phyloP scores from a whole-genome alignment of 2,113 vertebrate genomes.

The Psophia crepitans region DNA sequence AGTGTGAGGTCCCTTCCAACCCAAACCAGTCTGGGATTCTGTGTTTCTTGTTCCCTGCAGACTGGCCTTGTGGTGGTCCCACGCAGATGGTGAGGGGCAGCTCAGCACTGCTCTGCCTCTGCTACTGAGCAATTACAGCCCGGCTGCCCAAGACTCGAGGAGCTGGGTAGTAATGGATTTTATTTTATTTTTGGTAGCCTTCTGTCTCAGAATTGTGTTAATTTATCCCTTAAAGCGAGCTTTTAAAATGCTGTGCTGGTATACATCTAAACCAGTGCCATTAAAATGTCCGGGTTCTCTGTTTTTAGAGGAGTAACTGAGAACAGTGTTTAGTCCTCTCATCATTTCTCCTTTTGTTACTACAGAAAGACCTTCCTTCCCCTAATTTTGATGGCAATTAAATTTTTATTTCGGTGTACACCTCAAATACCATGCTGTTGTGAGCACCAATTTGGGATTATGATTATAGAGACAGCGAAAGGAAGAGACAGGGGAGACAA shows the following conservation, averaged over 20 bases:
- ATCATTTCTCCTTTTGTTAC: background rate
- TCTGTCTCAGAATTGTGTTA: background rate
- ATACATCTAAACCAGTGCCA: background rate
- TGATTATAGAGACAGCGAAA: background rate
- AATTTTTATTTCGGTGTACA: background rate
- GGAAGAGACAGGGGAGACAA: background rate
- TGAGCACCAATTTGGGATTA: background rate
- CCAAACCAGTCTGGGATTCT: no score
- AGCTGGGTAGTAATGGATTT: background rate
- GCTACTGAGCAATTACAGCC: background rate
- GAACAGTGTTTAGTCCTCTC: background rate
- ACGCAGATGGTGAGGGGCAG: background rate
- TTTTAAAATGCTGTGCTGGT: background rate
- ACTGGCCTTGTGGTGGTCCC: background rate
- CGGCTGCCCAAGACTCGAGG: rapidly evolving
- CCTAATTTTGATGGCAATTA: rapidly evolving
- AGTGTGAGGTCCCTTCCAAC: no score
- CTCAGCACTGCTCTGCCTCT: background rate
- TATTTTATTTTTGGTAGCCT: background rate
- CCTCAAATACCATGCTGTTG: rapidly evolving
- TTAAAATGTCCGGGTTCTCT: background rate
- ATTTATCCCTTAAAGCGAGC: background rate
- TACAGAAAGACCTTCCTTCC: background rate
- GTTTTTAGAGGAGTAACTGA: background rate
- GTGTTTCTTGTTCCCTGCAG: background rate